Base-by-base conservation (phyloP, 2,113 vertebrate species). In the Mirounga angustirostris region DNA sequence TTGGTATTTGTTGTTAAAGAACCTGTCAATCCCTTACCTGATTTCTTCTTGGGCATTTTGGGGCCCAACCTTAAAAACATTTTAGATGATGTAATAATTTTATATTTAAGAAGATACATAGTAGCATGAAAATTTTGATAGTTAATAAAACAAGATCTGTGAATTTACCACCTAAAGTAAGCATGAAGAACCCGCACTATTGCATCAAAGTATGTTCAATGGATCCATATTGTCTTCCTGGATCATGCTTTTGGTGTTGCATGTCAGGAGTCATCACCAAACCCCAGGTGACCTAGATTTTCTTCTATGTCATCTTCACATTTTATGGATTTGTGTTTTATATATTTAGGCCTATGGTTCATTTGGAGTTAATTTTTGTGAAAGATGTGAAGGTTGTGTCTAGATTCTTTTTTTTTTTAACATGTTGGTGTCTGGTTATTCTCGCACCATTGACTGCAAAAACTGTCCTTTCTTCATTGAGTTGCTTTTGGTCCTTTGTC, bases 21-120 rank as follows among this genome's bases (percentile, higher is more conserved):
- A 50, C 2, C 16, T 65, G 40, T 83, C 30, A 56, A 8, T 84
- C 16, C 21, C 2, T 95, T 80, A 56, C 40, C 4, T 83, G 71
- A 69, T 89, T 80, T 58, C 50, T 96, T 96, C 33, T 58, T 78
- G 74, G 63, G 54, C 65, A 91, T 69, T 93, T 91, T 19, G 81
- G 71, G 43, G 8, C 14, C 30, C 26, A 96, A 61, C 0, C 6
- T 73, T 69, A 78, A 50, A 82, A 56, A 59, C 22, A 36, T 43
- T 73, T 50, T 87, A 63, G 61, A 81, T 46, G 69, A 9, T 46
- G 7, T 89, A 43, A 86, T 92, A 63, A 86, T 89, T 33, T 74
- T 58, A 80, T 5, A 33, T 28, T 36, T 7, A 59, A 63, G 89
- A 65, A 84, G 7, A 40, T 24, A 54, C 46, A 30, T 33, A 33